Conservation (phyloP, 2,797 vertebrate genomes). For the Coregonus suidteri region DNA sequence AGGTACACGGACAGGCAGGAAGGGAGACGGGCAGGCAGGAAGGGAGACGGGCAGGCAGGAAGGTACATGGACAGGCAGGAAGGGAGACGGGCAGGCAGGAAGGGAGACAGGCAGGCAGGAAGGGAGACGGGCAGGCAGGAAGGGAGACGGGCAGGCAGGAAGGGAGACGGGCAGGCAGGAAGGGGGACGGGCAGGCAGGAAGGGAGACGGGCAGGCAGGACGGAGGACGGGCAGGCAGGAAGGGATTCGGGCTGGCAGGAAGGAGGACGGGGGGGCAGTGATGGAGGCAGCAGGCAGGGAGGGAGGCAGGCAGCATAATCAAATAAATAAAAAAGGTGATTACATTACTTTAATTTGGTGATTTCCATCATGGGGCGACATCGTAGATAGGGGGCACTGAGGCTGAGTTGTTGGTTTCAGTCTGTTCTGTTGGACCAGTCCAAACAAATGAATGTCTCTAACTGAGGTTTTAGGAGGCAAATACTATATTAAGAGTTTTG, state of each 20-base stretch:
- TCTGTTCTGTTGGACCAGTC: constrained; percentile 28
- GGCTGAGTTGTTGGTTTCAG: constrained; percentile 56
- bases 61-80: not conserved
- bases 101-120: not conserved
- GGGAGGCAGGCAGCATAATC: constrained; percentile 38
- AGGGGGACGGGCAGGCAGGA: not conserved
- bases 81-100: not conserved
- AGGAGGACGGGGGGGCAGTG: not conserved
- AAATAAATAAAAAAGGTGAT: constrained; percentile 67
- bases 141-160: not conserved
- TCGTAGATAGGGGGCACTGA: constrained; percentile 48
- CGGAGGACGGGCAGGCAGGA: not conserved
- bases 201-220: not conserved
- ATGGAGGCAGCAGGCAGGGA: too few relatives aligned
- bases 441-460: not conserved
- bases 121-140: not conserved
- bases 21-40: not conserved
- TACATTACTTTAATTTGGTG: constrained; percentile 68
- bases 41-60: too few relatives aligned
- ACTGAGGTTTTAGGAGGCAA: not conserved
- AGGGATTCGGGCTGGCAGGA: not conserved
- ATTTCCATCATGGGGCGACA: constrained; percentile 46
- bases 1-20: not conserved
- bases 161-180: not conserved
- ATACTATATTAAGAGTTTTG: not conserved